Evolutionary conservation across 1,140 invertebrate genomes (phyloP), one percentile per base, ranked within the genome.

Genomic region (Drosophila biarmipes): DNA sequence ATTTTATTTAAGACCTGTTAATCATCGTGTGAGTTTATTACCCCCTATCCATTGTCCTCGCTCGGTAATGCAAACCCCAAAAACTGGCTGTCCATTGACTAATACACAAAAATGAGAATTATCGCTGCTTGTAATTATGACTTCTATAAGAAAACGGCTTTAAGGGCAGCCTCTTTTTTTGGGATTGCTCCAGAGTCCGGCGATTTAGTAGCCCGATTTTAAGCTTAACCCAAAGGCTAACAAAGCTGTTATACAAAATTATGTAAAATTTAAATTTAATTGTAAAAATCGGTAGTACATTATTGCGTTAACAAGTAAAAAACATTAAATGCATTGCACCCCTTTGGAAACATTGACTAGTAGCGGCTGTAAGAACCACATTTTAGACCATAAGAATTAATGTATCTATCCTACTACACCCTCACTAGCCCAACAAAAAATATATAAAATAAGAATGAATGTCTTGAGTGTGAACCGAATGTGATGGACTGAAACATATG

Each of bases 231-330:
- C 45, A 68, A 56, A 67, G 38, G 43, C n/a, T 17, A 40, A 37
- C 40, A n/a, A 11, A 52, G 24, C 57, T 58, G 61, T 58, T 79
- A 57, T 55, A 17, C 12, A 40, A 58, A 69, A 63, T 71, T 57
- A 67, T 71, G 57, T 76, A 37, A 64, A 54, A 21, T 31, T 62
- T 61, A 56, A 48, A 56, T 53, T 57, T 59, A 66, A 31, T 17
- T 31, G 38, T 40, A 29, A 76, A 80, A 85, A 78, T 86, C 73
- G 78, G 78, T 80, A 59, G 34, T 38, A 63, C 45, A 53, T 29
- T 54, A 38, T 51, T 59, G 21, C 24, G 38, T 59, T 10, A 29
- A 11, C 8, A 19, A 17, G 31, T 24, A 52, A 49, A 46, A 52
- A 15, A 54, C 38, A 55, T 55, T 75, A 73, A 73, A 54, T 52